Conservation (phyloP, 1,140 invertebrate genomes). For the Drosophila pseudoobscura region DNA sequence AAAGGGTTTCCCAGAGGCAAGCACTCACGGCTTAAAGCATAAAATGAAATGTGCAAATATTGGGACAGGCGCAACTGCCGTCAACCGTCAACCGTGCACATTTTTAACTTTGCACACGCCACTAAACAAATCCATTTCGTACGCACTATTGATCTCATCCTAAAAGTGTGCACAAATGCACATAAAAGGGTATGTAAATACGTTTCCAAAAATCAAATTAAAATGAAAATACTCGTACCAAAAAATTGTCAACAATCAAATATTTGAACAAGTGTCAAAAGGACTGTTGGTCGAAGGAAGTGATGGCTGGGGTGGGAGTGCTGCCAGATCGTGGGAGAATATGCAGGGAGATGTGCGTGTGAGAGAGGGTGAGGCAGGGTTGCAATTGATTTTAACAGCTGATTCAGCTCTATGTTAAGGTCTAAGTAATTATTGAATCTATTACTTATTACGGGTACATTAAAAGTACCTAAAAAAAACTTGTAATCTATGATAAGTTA, state of each 20-base stretch:
- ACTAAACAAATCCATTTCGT: constrained; percentile 63
- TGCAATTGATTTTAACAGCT: neutral
- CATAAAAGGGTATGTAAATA: constrained; percentile 31
- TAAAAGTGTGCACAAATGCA: no score
- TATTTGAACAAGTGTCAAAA: constrained; percentile 49
- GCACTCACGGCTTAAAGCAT: constrained; percentile 41
- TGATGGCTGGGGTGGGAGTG: neutral
- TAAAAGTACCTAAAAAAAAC: no score
- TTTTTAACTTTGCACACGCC: constrained; percentile 52
- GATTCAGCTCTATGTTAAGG: neutral
- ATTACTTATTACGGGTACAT: no score
- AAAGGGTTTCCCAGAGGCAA: constrained; percentile 23
- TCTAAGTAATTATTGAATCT: no score
- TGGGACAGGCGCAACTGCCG: constrained; percentile 41
- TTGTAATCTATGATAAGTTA: no score
- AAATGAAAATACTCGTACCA: constrained; percentile 1
- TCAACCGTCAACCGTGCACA: neutral
- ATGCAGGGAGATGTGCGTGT: neutral
- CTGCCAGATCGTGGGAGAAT: constrained; percentile 3
- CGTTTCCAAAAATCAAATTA: constrained; percentile 56
- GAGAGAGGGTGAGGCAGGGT: neutral
- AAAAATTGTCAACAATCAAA: constrained; percentile 57
- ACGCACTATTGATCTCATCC: constrained; percentile 33
- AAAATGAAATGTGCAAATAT: constrained; percentile 59
- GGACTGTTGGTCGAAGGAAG: neutral